Percentiles rank a stretch among this genome's conserved stretches.
Evolutionary conservation across 2,888 invertebrate genomes (phyloP).

Genomic region (Cabera pusaria): DNA sequence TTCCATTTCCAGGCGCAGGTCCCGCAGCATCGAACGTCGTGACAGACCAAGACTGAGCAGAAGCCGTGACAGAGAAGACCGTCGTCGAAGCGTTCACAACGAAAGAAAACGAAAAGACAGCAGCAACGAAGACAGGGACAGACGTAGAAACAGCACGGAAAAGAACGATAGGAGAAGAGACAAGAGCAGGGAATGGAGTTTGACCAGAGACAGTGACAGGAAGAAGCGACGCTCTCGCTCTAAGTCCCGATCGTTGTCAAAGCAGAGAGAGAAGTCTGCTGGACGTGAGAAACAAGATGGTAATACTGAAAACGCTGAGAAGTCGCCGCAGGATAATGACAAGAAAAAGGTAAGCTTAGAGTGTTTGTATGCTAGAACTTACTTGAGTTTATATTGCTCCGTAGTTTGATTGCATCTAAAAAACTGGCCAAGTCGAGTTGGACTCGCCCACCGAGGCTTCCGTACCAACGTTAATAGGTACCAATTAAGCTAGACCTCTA

Average conservation of each 20-base stretch:
- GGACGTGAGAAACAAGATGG: constrained; percentile 40
- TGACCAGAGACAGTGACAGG: constrained; percentile 36
- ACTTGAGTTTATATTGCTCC: no score
- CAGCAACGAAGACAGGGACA: constrained; percentile 12
- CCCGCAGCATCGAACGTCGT: constrained; percentile 11
- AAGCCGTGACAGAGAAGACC: constrained; percentile 40
- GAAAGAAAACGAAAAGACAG: constrained; percentile 12
- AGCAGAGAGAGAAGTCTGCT: constrained; percentile 41
- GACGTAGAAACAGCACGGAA: constrained; percentile 36
- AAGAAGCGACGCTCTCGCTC: constrained; percentile 46
- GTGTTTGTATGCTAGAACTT: no score
- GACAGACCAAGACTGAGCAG: constrained; percentile 30
- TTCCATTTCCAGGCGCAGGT: constrained; percentile 20
- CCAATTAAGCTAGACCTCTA: no score
- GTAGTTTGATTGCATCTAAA: no score
- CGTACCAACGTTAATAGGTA: no score
- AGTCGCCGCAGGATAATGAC: constrained; percentile 41
- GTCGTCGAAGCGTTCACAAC: constrained; percentile 15
- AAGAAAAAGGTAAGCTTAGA: constrained; percentile 67
- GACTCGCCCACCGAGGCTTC: no score
- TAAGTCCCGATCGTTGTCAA: constrained; percentile 44
- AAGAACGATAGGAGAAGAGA: constrained; percentile 32
- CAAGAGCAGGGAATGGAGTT: constrained; percentile 33
- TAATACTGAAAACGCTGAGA: constrained; percentile 31
- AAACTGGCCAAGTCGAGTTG: no score